Percentiles rank a stretch among this genome's conserved stretches.
These are phyloP conservation scores for Melipona beecheii DNA, from an alignment of 2,888 invertebrate genomes.

Conservation along the genomic window DNA sequence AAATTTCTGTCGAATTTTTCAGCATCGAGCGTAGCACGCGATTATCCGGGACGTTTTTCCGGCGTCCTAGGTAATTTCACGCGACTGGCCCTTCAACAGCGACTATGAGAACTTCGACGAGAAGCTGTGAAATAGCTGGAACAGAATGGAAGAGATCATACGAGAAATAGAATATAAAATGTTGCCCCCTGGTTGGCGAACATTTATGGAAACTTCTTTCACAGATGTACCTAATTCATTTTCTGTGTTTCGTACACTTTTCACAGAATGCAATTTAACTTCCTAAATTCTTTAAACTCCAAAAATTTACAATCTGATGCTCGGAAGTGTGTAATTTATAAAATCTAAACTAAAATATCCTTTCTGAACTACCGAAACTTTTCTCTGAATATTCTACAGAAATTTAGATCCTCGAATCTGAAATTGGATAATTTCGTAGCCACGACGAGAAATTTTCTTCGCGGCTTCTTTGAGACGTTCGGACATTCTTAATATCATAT, in stretches of 20 bases:
- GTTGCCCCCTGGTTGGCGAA: background rate
- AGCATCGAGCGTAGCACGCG: background rate
- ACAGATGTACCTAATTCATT: no score
- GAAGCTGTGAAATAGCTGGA: background rate
- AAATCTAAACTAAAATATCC: background rate
- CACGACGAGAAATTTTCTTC: background rate
- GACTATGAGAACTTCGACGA: background rate
- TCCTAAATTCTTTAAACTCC: no score
- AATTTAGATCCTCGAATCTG: background rate
- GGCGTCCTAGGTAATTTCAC: background rate
- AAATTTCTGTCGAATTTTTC: conserved; percentile 11
- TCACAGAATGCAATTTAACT: no score
- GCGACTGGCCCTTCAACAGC: background rate
- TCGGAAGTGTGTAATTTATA: no score
- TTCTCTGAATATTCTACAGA: background rate
- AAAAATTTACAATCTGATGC: no score
- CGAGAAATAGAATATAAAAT: background rate
- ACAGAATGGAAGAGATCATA: background rate
- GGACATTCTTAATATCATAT: background rate
- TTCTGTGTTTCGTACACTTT: no score
- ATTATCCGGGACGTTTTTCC: conserved; percentile 1
- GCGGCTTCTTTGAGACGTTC: background rate
- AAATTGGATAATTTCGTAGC: background rate
- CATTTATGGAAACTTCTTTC: no score
- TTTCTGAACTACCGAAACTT: background rate